Conservation (phyloP, 2,888 invertebrate genomes). For the Choreutis nemorana region DNA sequence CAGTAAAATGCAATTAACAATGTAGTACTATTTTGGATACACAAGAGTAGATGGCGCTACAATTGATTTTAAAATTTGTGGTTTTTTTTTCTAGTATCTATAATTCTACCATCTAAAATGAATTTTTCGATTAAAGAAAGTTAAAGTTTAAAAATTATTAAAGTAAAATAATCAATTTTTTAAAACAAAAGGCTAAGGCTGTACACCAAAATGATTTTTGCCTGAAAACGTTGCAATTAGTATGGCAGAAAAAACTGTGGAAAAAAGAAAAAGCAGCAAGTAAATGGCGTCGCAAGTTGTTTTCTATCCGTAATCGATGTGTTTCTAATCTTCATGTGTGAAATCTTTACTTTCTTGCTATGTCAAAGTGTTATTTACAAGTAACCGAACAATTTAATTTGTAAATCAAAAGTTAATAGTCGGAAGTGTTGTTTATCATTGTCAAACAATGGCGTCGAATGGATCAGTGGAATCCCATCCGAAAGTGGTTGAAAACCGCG, state of each 20-base stretch:
- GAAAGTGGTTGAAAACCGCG: slow-evolving; percentile 54
- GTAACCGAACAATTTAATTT: slow-evolving; percentile 26
- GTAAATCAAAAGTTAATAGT: too few species aligned
- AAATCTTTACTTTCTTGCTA: slow-evolving; percentile 24
- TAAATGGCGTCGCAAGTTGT: slow-evolving; percentile 66
- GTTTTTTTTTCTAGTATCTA: too few species aligned
- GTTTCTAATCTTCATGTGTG: slow-evolving; percentile 38
- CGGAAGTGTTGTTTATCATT: slow-evolving; percentile 34
- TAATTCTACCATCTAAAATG: too few species aligned
- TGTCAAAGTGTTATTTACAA: slow-evolving; percentile 41
- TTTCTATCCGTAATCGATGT: slow-evolving; percentile 52
- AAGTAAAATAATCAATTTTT: too few species aligned
- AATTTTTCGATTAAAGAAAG: too few species aligned
- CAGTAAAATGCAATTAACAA: too few species aligned
- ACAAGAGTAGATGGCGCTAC: too few species aligned
- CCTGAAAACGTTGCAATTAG: neutral
- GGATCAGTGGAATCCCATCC: slow-evolving; percentile 47
- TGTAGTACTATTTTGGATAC: too few species aligned
- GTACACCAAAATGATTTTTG: too few species aligned
- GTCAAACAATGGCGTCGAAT: slow-evolving; percentile 60
- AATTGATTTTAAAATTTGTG: too few species aligned
- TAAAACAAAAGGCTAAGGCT: too few species aligned
- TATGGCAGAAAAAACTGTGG: neutral
- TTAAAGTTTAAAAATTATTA: too few species aligned
- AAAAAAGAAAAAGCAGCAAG: slow-evolving; percentile 8